Conservation (phyloP, 1,140 invertebrate genomes). For the Thereuonema tuberculata region DNA sequence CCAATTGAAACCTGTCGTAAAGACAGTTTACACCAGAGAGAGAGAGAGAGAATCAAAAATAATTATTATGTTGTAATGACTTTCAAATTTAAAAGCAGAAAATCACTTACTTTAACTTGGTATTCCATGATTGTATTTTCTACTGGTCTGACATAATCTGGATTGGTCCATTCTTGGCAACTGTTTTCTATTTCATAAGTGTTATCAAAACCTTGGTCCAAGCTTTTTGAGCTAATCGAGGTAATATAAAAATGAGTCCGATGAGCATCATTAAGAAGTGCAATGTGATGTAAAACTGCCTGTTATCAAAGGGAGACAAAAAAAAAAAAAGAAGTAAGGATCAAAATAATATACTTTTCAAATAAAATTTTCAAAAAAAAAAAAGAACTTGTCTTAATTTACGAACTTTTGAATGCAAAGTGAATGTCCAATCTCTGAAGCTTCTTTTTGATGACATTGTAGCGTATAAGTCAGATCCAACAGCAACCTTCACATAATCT, state of each 20-base stretch:
- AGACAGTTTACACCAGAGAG: no score
- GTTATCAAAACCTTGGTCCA: constrained; percentile 24
- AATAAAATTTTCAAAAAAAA: background rate
- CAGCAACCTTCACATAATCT: constrained; percentile 43
- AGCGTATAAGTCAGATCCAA: constrained; percentile 43
- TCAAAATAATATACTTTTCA: background rate
- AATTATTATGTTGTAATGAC: no score
- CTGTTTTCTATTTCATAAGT: constrained; percentile 30
- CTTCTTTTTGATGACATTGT: constrained; percentile 51
- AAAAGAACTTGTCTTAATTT: constrained; percentile 6
- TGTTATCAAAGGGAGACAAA: constrained; percentile 15
- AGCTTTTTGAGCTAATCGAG: constrained; percentile 31
- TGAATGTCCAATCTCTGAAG: constrained; percentile 50
- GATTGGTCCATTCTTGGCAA: constrained; percentile 33
- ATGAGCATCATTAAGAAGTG: constrained; percentile 53
- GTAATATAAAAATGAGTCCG: constrained; percentile 53
- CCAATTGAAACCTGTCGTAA: no score
- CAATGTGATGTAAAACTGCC: constrained; percentile 41
- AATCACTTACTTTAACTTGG: constrained; percentile 38
- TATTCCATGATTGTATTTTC: constrained; percentile 34
- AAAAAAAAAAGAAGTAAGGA: constrained; percentile 6
- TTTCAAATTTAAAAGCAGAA: no score
- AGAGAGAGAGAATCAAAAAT: no score
- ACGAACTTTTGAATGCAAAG: constrained; percentile 24
- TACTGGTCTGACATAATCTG: constrained; percentile 25